Percentiles rank a stretch among this genome's conserved stretches.
These are phyloP conservation scores for Magallana nippona DNA, from an alignment of 2,888 invertebrate genomes.

Conservation along the genomic window DNA sequence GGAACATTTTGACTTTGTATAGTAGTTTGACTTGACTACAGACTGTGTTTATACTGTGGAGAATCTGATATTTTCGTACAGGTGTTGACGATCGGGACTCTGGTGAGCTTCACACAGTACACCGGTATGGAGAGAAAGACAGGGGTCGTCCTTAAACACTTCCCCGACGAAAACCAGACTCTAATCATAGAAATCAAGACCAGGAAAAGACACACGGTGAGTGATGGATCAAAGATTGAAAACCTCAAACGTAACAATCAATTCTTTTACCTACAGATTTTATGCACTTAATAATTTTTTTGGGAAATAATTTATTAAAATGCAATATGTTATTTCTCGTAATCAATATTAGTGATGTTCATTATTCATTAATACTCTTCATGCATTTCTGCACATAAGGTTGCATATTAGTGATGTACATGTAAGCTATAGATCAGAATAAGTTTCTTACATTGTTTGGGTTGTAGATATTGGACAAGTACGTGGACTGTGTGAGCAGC, in stretches of 20 bases:
- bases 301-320: no score
- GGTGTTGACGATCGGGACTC: conserved; percentile 76
- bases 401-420: no score
- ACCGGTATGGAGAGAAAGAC: conserved; percentile 70
- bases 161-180: conserved; percentile 76
- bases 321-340: no score
- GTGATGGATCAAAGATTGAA: background rate
- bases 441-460: background rate
- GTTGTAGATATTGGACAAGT: conserved; percentile 74
- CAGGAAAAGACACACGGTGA: conserved; percentile 74
- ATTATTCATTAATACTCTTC: no score
- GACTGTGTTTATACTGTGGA: no score
- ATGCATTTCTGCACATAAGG: no score
- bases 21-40: no score
- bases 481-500: conserved; percentile 70
- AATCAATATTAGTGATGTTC: no score
- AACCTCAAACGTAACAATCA: background rate
- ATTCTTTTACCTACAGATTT: no score
- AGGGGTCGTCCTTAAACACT: conserved; percentile 78
- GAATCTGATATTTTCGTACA: conserved; percentile 49
- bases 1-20: no score
- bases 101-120: conserved; percentile 72
- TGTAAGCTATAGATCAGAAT: no score
- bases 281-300: no score
- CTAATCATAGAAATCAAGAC: conserved; percentile 75